phyloP scores from a whole-genome alignment of 2,797 vertebrate species.

The Anguilla marmorata region DNA sequence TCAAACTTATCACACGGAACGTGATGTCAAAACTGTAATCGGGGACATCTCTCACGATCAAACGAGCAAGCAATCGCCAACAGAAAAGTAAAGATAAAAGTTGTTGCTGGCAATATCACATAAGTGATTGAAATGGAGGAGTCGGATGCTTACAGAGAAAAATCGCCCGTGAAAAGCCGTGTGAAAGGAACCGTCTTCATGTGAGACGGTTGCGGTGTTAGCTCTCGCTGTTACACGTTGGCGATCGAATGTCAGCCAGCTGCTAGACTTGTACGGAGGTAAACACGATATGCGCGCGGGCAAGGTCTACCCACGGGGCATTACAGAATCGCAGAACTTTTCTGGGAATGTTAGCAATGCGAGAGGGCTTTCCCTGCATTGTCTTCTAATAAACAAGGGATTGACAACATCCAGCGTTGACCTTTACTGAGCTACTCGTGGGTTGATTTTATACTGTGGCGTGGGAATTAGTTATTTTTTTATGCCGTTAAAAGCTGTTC shows the following conservation, averaged over 20 bases:
- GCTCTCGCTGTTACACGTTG: neutral
- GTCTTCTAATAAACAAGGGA: constrained; percentile 42
- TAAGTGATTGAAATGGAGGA: neutral
- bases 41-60: neutral
- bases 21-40: neutral
- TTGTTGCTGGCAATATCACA: neutral
- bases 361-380: constrained; percentile 40
- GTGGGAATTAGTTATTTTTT: constrained; percentile 15
- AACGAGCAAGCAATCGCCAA: neutral
- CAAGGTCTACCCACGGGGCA: constrained; percentile 25
- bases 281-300: neutral
- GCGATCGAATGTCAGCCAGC: constrained; percentile 12
- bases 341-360: constrained; percentile 45
- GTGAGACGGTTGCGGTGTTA: neutral
- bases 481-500: neutral
- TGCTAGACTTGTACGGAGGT: constrained; percentile 18
- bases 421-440: constrained; percentile 38
- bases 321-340: constrained; percentile 23
- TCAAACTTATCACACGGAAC: neutral
- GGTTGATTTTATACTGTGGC: constrained; percentile 32
- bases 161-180: neutral
- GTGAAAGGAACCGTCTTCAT: neutral
- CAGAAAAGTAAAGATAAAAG: neutral
- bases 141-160: neutral
- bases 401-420: constrained; percentile 40